Base-by-base conservation (phyloP, 2,888 invertebrate species). In the Orthosia gothica region DNA sequence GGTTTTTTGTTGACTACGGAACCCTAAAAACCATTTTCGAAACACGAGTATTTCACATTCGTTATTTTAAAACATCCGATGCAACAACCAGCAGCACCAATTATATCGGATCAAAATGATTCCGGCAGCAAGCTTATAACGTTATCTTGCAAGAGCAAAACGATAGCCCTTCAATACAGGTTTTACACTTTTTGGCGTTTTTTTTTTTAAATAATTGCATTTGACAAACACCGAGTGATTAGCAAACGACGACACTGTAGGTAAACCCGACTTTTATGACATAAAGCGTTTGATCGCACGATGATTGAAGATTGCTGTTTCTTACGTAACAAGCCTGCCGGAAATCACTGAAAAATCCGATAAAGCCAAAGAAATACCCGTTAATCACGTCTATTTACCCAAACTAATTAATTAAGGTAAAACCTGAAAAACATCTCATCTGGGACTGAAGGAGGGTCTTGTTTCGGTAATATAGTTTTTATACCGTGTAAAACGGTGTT, bases 361-460 rank as follows among this genome's bases (percentile, higher is more conserved):
- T 26, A 26, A 26, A 26, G 26, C 26, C 26, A 62, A 69, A 18
- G 23, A 13, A 81, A 72, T 45, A 50, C 32, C 16, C 52, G n/a
- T 76, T 76, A 74, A 79, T 77, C 66, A 77, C 64, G 57, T 55
- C 61, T 75, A 77, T 81, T 81, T 76, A 68, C 61, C 23, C 20
- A 57, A 55, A 64, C 47, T 70, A 81, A 85, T 85, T 86, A 84
- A 84, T 75, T 68, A 74, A 73, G 74, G 75, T 84, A 66, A 76
- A 79, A 70, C 75, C 70, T 74, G 64, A 71, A 72, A 58, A 83
- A 61, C 72, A 70, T 73, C 45, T 79, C 75, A 73, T 61, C 76
- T 76, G 76, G 68, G 69, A 68, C 73, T 54, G 15, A 47, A 54
- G 26, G 5, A 47, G 55, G 52, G 64, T 50, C 20, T 74, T 52